phyloP scores from a whole-genome alignment of 1,140 invertebrate species.

The Aphelinus certus region DNA sequence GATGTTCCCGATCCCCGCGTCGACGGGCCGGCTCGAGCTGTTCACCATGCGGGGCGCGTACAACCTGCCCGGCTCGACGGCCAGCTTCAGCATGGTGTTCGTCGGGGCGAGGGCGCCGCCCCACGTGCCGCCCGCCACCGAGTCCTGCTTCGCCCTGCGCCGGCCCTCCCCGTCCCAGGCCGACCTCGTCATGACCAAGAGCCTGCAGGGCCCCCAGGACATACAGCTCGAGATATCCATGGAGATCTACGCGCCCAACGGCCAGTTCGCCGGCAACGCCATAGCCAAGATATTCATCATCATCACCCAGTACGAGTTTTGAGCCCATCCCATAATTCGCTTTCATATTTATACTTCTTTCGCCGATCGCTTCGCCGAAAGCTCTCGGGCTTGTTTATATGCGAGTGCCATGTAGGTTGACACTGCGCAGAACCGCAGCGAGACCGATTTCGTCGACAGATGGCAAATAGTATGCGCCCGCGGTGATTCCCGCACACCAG shows the following conservation, averaged over 20 bases:
- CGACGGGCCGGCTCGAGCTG: conserved; percentile 75
- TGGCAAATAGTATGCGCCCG: no score
- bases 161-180: conserved; percentile 73
- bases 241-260: conserved; percentile 77
- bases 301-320: conserved; percentile 87
- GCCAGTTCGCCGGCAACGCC: conserved; percentile 78
- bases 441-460: no score
- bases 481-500: no score
- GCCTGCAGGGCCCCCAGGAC: conserved; percentile 87
- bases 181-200: conserved; percentile 75
- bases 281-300: conserved; percentile 86
- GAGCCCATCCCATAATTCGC: conserved; percentile 42
- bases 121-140: conserved; percentile 70
- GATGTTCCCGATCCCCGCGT: conserved; percentile 77
- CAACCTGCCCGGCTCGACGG: conserved; percentile 70
- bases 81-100: conserved; percentile 81
- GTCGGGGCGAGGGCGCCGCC: conserved; percentile 70
- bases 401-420: no score
- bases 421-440: no score
- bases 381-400: no score
- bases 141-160: conserved; percentile 74
- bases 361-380: no score
- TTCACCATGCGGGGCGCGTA: conserved; percentile 88
- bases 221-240: conserved; percentile 87
- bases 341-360: no score